Percentiles rank a stretch among this genome's conserved stretches.
Conservation (phyloP, 35 echinoderm and acorn worm genomes). For the Heliocidaris tuberculata region DNA sequence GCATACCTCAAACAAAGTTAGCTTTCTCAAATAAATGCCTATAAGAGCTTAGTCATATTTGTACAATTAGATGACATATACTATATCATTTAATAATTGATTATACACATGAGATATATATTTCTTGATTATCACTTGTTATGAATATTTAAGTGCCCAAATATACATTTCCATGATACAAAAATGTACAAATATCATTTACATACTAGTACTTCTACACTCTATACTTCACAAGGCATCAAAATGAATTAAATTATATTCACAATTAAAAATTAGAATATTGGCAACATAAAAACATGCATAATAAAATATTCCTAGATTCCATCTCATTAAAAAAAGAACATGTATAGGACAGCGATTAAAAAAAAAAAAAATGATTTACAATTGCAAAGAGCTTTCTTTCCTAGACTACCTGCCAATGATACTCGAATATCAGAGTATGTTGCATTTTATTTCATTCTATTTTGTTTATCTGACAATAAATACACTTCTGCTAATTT, state of each 20-base stretch:
- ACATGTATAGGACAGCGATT: too few relatives aligned
- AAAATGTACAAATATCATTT: slow-evolving; percentile 4
- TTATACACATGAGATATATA: not conserved
- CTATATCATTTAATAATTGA: not conserved
- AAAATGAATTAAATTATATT: not conserved
- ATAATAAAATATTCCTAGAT: too few relatives aligned
- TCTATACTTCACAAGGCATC: not conserved
- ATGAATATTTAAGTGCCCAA: not conserved
- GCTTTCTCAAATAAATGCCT: not conserved
- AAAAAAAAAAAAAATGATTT: too few relatives aligned
- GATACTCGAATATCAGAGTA: too few relatives aligned
- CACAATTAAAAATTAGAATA: not conserved
- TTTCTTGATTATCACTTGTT: not conserved
- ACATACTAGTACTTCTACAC: not conserved
- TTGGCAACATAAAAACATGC: not conserved
- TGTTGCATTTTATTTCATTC: too few relatives aligned
- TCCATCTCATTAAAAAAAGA: too few relatives aligned
- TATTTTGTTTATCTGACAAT: too few relatives aligned
- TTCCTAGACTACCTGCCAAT: too few relatives aligned
- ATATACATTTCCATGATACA: not conserved
- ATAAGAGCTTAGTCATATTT: not conserved
- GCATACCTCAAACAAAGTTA: too few relatives aligned
- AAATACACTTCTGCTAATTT: too few relatives aligned
- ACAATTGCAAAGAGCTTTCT: too few relatives aligned
- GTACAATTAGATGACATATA: not conserved